Base-by-base conservation (phyloP, 2,888 invertebrate genomes). In the Leucoptera coffeella region DNA sequence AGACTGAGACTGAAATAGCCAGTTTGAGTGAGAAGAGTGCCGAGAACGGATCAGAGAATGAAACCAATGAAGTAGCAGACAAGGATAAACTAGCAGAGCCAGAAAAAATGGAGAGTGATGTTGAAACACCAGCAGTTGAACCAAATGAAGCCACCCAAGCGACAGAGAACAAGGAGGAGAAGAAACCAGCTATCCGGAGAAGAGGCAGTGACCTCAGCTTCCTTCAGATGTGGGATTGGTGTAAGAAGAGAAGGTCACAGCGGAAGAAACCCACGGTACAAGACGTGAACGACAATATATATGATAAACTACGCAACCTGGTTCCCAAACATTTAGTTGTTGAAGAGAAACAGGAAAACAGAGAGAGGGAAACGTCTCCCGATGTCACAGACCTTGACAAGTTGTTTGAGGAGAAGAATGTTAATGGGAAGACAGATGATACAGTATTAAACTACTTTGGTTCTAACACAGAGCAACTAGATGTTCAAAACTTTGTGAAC, bases 171-270 rank as follows among this genome's bases (percentile, higher is more conserved):
- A 77, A 73, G 42, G 50, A 53, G 21, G 57, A 58, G 15, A 73
- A 67, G 30, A 74, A 74, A 38, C 52, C 57, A 22, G 54, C 71
- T 7, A 73, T 67, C 2, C 75, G 85, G 37, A 61, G 85, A n/a
- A 65, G 85, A 32, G 77, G 85, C 20, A 85, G 83, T 51, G 80
- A 82, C 15, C 56, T 85, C 9, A 80, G 79, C 25, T 80, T 80
- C 38, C 51, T 87, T 12, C 80, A 85, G 39, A 81, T 82, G 38
- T 85, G 86, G 84, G 82, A 83, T 26, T 86, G 85, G 83, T 85
- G 84, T 38, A 58, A 72, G 27, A 80, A 74, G 38, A 46, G 77
- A 12, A 67, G 74, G 32, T 71, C 74, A 8, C 56, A 57, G 1
- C 45, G 65, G n/a, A 72, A 67, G 29, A 69, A 65, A 45, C 47